Percentiles rank a stretch among this genome's conserved stretches.
phyloP scores from a whole-genome alignment of 2,113 vertebrate species.

The Morphnarchus princeps region DNA sequence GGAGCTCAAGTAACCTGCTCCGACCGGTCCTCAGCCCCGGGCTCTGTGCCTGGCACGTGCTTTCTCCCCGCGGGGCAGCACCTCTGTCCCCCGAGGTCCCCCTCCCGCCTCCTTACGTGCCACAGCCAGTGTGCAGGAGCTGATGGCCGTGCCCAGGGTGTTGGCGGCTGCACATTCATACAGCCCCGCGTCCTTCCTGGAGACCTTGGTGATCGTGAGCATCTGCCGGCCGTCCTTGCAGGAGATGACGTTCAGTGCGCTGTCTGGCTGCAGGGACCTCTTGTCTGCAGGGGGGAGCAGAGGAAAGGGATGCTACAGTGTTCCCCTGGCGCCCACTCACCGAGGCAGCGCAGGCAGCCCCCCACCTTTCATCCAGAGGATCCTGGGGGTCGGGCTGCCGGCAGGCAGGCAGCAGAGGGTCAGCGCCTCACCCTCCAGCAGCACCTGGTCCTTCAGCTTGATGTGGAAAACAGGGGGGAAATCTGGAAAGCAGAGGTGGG shows the following conservation, averaged over 20 bases:
- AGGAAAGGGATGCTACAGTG: neutral
- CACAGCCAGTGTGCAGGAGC: conserved; percentile 90
- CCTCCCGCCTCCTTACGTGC: conserved; percentile 81
- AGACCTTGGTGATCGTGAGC: conserved; percentile 88
- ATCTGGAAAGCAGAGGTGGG: conserved; percentile 70
- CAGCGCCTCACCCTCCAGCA: conserved; percentile 92
- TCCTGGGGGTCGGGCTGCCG: conserved; percentile 87
- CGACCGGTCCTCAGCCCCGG: accelerated
- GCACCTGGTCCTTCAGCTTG: conserved; percentile 94
- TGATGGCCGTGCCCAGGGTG: conserved; percentile 83
- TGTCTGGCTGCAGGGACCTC: conserved; percentile 80
- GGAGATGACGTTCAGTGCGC: conserved; percentile 82
- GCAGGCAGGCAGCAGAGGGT: conserved; percentile 95
- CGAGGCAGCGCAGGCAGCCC: neutral
- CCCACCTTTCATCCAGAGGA: conserved; percentile 93
- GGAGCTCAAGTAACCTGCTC: neutral
- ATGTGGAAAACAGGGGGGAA: conserved; percentile 96
- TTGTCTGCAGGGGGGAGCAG: conserved; percentile 78
- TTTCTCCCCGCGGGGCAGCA: neutral
- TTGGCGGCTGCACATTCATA: conserved; percentile 94
- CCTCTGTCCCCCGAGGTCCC: neutral
- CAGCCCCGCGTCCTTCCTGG: conserved; percentile 87
- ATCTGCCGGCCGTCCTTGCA: conserved; percentile 94
- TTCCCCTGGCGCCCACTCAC: accelerated
- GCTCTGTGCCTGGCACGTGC: accelerated